These are phyloP conservation scores for Enteromius unitaeniatus DNA, from an alignment of 2,797 vertebrate genomes.

Conservation along the genomic window DNA sequence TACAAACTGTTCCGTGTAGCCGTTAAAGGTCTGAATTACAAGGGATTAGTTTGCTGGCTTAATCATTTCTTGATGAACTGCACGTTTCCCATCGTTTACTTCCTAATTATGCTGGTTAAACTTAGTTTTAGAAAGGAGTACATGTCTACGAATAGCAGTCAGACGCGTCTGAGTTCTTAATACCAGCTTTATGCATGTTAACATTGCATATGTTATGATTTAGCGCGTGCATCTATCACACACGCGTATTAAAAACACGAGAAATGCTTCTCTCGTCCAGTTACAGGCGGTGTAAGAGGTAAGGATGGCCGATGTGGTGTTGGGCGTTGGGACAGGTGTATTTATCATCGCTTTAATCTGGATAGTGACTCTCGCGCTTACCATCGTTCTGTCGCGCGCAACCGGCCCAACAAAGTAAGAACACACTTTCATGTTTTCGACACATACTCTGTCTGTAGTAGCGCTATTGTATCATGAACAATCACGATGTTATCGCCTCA, in stretches of 20 bases:
- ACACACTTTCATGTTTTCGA: not conserved
- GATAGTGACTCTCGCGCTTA: constrained; percentile 79
- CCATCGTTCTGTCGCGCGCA: constrained; percentile 71
- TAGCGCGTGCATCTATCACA: not conserved
- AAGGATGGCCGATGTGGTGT: constrained; percentile 75
- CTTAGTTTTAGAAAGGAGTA: not conserved
- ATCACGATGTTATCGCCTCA: constrained; percentile 45
- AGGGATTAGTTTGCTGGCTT: not conserved
- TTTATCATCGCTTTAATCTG: constrained; percentile 82
- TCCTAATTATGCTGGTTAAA: not conserved
- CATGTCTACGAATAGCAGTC: not conserved
- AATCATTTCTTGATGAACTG: not conserved
- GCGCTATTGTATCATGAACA: constrained; percentile 10
- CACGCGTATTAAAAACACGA: not conserved
- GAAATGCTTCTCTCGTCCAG: not conserved
- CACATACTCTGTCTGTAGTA: not conserved
- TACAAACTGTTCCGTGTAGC: not conserved
- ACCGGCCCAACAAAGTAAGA: constrained; percentile 81
- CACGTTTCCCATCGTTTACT: not conserved
- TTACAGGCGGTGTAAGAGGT: not conserved
- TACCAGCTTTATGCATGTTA: not conserved
- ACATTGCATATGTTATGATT: not conserved
- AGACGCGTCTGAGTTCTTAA: not conserved
- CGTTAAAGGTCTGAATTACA: not conserved
- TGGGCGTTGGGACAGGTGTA: constrained; percentile 85